These are phyloP conservation scores for Scolopax bukidnonensis DNA, from an alignment of 2,797 vertebrate genomes.

Conservation along the genomic window DNA sequence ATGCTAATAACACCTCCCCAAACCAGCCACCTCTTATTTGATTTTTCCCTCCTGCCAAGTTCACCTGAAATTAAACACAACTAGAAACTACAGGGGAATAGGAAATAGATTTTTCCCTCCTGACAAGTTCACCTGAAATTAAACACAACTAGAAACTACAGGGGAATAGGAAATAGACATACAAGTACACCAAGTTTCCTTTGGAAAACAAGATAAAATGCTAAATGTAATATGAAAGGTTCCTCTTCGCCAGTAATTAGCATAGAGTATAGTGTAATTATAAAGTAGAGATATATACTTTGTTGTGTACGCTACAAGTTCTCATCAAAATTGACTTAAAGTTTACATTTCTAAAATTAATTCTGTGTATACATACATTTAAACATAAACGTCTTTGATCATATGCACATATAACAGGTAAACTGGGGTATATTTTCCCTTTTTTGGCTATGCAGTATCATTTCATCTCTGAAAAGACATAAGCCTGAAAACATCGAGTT, in stretches of 20 bases:
- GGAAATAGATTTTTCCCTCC: background rate
- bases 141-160: background rate
- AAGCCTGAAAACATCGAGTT: background rate
- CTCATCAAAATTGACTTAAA: background rate
- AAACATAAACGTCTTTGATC: background rate
- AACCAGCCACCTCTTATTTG: background rate
- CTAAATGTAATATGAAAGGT: background rate
- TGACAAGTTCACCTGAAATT: background rate
- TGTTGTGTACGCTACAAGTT: background rate
- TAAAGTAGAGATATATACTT: background rate
- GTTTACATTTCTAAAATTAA: background rate
- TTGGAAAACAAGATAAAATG: background rate
- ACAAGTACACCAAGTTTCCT: background rate
- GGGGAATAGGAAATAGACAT: background rate
- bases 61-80: background rate
- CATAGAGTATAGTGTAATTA: background rate
- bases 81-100: background rate
- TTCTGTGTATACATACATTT: background rate
- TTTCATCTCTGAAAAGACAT: background rate
- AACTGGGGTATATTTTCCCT: background rate
- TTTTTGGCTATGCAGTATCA: background rate
- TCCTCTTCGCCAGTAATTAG: background rate
- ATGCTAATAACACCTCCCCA: rapidly evolving
- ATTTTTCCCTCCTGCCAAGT: no score
- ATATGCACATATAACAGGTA: background rate